Conservation (phyloP, 1,140 invertebrate genomes). For the Carposina sasakii region DNA sequence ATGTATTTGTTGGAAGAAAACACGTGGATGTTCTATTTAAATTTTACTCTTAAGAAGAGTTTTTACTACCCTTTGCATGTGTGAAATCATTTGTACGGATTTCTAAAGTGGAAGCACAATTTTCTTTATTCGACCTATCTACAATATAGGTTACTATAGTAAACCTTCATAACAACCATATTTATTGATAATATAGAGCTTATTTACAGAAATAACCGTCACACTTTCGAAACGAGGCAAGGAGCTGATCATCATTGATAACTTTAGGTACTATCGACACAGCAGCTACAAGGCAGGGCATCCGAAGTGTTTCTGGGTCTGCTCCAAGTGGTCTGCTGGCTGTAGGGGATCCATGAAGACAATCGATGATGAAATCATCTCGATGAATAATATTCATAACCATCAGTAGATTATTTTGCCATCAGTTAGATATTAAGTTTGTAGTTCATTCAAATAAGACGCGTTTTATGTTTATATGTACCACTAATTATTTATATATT, state of each 20-base stretch:
- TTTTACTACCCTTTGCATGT: no score
- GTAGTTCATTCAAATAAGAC: no score
- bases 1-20: no score
- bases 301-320: conserved; percentile 34
- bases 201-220: conserved; percentile 15
- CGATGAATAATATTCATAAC: conserved; percentile 25
- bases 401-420: conserved; percentile 13
- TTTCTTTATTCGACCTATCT: no score
- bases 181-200: conserved; percentile 5
- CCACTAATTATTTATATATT: no score
- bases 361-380: conserved; percentile 24
- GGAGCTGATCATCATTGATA: conserved; percentile 26
- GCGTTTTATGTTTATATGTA: no score
- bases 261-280: conserved; percentile 32
- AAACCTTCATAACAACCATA: conserved; percentile 23
- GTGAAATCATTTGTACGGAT: no score
- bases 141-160: no score
- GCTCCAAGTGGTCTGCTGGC: conserved; percentile 25
- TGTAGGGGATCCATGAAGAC: conserved; percentile 33
- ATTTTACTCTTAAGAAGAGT: no score
- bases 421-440: no score
- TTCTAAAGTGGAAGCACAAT: no score
- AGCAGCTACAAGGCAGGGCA: conserved; percentile 26
- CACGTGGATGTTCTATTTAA: no score
- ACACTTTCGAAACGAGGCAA: conserved; percentile 20